Base-by-base conservation (phyloP, 64 coral and sea anemone genomes). In the Porites lutea region DNA sequence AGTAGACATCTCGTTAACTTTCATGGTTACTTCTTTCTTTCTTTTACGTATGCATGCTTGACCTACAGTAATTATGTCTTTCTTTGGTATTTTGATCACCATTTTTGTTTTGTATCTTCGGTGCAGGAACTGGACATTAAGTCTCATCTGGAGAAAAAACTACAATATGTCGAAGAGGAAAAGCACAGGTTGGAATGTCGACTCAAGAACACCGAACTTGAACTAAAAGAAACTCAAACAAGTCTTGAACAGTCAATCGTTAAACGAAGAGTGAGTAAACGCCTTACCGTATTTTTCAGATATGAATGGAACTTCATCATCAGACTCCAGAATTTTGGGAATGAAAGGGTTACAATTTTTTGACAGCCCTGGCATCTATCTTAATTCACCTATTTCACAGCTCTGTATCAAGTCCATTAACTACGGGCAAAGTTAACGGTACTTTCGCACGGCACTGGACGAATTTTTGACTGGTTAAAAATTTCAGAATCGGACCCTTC, bases 131-230 rank as follows among this genome's bases (percentile, higher is more conserved):
- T 97, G 58, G 95, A 94, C 58, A 77, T 66, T 48, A 66, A 91
- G 53, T 82, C 79, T 59, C 90, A 91, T 63, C 48, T 94, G 13
- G 76, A 97, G 65, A 94, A 73, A 59, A 94, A 97, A 67, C 88
- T 97, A 10, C 66, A 83, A 48, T 93, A 79, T 48, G 89, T 81
- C 3, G 95, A 97, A 47, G 92, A 97, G 19, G 92, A 94, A 58
- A 97, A 97, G 53, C 75, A 83, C 55, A 93, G 92, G 23, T 49
- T 97, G 16, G 88, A 93, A 72, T 88, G 88, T 16, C 86, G 93
- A 70, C 74, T 97, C 27, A 82, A 72, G n/a, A 87, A 82, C 77
- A 72, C 88, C 50, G 93, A 97, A 44, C 85, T 89, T 14, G 95
- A 97, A 51, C 49, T 97, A 13, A 87, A 65, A 23, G 95, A 97